Percentiles rank a stretch among this genome's conserved stretches.
Conservation (phyloP, 2,888 invertebrate species). For the Oscheius myriophilus region DNA sequence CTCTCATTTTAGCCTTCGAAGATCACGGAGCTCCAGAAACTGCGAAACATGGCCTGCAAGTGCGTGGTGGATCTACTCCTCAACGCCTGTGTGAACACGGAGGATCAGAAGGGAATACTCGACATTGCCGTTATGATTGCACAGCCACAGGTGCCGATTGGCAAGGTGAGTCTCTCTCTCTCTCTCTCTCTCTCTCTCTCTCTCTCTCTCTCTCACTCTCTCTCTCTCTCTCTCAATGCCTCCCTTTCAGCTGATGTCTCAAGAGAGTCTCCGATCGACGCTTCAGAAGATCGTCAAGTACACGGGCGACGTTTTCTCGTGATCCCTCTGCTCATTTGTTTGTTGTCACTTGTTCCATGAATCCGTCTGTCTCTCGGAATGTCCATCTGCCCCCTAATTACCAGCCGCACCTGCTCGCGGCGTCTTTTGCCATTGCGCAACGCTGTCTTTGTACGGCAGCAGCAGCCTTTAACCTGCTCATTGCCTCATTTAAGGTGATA, state of each 20-base stretch:
- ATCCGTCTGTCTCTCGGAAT: conserved; percentile 8
- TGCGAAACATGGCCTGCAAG: conserved; percentile 8
- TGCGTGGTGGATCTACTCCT: conserved; percentile 14
- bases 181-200: background rate
- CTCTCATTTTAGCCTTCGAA: conserved; percentile 3
- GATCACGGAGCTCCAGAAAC: conserved; percentile 13
- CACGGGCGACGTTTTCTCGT: conserved; percentile 2
- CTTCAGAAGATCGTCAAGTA: conserved; percentile 17
- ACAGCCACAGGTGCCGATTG: conserved; percentile 9
- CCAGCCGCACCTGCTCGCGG: conserved; percentile 31
- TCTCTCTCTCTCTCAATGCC: background rate
- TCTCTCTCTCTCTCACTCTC: background rate
- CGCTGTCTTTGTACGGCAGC: conserved; percentile 23
- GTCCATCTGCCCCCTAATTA: conserved; percentile 19
- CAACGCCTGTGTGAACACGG: conserved; percentile 10
- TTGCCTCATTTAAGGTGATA: conserved; percentile 32
- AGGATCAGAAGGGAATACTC: conserved; percentile 15
- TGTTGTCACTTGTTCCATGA: conserved; percentile 10
- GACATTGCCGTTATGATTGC: conserved; percentile 19
- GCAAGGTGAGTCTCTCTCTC: conserved; percentile 1
- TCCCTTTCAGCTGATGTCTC: background rate
- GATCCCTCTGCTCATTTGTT: background rate
- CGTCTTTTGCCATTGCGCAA: conserved; percentile 27
- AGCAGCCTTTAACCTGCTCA: conserved; percentile 19
- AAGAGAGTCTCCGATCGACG: conserved; percentile 11